Conservation (phyloP, 2,113 vertebrate species). For the Solea senegalensis region DNA sequence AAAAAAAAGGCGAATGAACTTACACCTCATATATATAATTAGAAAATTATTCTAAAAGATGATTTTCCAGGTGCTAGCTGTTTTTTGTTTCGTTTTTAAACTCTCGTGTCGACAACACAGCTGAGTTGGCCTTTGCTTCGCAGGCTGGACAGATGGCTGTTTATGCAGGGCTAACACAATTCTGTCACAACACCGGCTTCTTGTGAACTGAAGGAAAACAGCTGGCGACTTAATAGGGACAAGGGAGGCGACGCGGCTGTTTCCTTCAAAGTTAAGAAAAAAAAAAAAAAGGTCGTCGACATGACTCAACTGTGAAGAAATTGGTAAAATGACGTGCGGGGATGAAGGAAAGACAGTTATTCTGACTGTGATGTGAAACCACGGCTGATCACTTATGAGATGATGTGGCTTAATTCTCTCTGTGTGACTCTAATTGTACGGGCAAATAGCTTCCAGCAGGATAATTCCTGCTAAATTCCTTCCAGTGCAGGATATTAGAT, state of each 20-base stretch:
- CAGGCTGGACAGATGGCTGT: slow-evolving; percentile 35
- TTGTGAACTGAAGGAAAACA: slow-evolving; percentile 19
- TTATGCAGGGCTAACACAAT: slow-evolving; percentile 43
- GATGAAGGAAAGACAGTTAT: no score
- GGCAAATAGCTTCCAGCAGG: slow-evolving; percentile 36
- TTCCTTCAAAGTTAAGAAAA: not conserved
- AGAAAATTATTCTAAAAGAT: not conserved
- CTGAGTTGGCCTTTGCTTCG: slow-evolving; percentile 7
- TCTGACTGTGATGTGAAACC: no score
- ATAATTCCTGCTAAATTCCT: slow-evolving; percentile 33
- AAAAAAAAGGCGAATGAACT: no score
- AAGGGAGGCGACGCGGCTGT: not conserved
- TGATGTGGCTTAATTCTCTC: slow-evolving; percentile 42
- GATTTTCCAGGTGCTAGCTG: not conserved
- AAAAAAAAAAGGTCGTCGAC: not conserved
- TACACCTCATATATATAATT: no score
- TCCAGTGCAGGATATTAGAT: slow-evolving; percentile 37
- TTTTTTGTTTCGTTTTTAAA: slow-evolving; percentile 8
- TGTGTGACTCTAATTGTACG: slow-evolving; percentile 48
- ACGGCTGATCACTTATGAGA: slow-evolving; percentile 30
- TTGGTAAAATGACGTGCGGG: no score
- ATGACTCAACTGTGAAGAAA: no score
- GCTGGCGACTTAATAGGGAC: slow-evolving; percentile 15
- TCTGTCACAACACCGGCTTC: slow-evolving; percentile 5
- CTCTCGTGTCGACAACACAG: not conserved